A percentile compares a stretch with the other conserved stretches of the same genome.
Conservation (phyloP, 2,888 invertebrate genomes). For the Perizoma flavofasciatum region DNA sequence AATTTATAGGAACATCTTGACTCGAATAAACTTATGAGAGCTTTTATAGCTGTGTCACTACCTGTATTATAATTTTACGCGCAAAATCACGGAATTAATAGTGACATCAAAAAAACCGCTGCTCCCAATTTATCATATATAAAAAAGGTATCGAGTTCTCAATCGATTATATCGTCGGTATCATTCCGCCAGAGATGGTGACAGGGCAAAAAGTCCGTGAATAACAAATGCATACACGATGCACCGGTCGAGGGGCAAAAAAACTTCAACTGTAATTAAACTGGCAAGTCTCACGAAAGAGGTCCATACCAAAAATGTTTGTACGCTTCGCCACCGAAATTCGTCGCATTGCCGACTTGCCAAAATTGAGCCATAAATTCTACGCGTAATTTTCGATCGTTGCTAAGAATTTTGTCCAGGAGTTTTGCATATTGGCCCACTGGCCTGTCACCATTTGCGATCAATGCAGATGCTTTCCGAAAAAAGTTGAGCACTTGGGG, state of each 20-base stretch:
- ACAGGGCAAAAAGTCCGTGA: conserved; percentile 74
- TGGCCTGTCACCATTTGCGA: conserved; percentile 46
- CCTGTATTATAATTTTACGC: conserved; percentile 18
- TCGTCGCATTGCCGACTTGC: conserved; percentile 60
- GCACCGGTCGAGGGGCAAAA: conserved; percentile 54
- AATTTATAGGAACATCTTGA: conserved; percentile 5
- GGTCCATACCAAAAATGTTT: conserved; percentile 62
- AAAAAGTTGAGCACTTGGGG: conserved; percentile 27
- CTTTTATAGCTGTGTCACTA: neutral
- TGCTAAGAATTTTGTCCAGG: conserved; percentile 42
- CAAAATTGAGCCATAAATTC: conserved; percentile 79
- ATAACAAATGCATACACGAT: conserved; percentile 73
- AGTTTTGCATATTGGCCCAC: conserved; percentile 63
- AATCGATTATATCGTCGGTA: conserved; percentile 53
- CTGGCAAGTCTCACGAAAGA: conserved; percentile 53
- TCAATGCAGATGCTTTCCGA: conserved; percentile 30
- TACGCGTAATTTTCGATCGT: conserved; percentile 72
- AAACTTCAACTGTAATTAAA: conserved; percentile 72
- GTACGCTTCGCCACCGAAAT: conserved; percentile 57
- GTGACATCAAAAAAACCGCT: conserved; percentile 31
- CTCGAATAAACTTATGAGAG: neutral
- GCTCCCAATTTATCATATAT: conserved; percentile 39
- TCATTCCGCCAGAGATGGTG: conserved; percentile 62
- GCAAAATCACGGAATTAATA: conserved; percentile 26
- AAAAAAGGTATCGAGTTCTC: conserved; percentile 48